These are phyloP conservation scores for Athene noctua DNA, from an alignment of 2,113 vertebrate genomes.

Conservation along the genomic window DNA sequence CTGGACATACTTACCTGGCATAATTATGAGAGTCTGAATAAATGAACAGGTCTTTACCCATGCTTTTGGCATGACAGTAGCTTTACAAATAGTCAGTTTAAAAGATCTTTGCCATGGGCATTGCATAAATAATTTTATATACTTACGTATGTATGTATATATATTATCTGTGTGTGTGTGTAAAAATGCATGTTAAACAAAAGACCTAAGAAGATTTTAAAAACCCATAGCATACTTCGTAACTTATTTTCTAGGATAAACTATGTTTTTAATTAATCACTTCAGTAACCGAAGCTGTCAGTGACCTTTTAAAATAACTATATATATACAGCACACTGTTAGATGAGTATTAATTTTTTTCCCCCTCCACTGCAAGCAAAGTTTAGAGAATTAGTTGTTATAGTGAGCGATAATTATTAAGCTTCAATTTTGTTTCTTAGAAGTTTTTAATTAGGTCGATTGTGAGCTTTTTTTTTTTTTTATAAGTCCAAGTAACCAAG, in stretches of 20 bases:
- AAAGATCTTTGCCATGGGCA: slow-evolving; percentile 38
- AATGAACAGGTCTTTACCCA: neutral
- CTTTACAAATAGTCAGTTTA: slow-evolving; percentile 42
- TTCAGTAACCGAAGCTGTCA: slow-evolving; percentile 5
- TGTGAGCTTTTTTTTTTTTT: neutral
- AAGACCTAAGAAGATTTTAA: neutral
- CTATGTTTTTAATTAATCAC: slow-evolving; percentile 3
- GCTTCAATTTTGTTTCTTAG: slow-evolving; percentile 5
- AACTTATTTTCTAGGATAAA: slow-evolving; percentile 19
- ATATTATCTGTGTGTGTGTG: neutral
- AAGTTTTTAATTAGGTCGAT: slow-evolving; percentile 8
- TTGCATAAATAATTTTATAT: slow-evolving; percentile 39
- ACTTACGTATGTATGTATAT: slow-evolving; percentile 34
- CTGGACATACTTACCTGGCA: neutral
- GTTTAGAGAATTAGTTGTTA: slow-evolving; percentile 20
- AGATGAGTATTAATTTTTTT: neutral
- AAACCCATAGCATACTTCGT: neutral
- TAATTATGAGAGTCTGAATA: neutral
- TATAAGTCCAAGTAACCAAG: slow-evolving; percentile 66
- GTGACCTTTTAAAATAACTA: slow-evolving; percentile 56
- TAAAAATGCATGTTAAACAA: slow-evolving; percentile 11
- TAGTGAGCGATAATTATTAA: neutral
- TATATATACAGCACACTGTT: slow-evolving; percentile 19
- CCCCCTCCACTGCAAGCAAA: neutral
- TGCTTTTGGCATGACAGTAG: neutral